Base-by-base conservation (phyloP, 2,113 vertebrate species). In the Oceanodroma tethys region DNA sequence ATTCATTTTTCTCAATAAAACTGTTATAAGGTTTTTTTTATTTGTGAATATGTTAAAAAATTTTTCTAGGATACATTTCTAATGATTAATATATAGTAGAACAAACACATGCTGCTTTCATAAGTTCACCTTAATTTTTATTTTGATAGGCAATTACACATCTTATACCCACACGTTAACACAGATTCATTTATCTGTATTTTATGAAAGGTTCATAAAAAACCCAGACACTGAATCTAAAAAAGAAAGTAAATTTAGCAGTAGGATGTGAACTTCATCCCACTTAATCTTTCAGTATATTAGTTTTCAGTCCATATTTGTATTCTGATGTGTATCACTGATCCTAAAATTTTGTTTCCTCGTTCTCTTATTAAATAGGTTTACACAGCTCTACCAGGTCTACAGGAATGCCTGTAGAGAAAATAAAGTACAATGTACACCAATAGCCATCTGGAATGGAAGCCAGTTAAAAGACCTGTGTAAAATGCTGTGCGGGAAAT, bases 231-330 rank as follows among this genome's bases (percentile, higher is more conserved):
- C 6, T 32, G 42, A 42, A 81, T 50, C 55, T 81, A 62, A 22
- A 94, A 76, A 95, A 75, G 13, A 81, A 87, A 84, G n/a, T 81
- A 91, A 91, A 96, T 88, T 90, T 88, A 90, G 55, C 84, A 20
- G 55, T 53, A 81, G 27, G 18, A 85, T 58, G 16, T 95, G 74
- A 96, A 85, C 95, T 82, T 96, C 3, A 13, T 74, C 70, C 15
- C 68, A 38, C 30, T 88, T 63, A 25, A 38, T 45, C 92, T 96
- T 98, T 93, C 30, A 88, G n/a, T 70, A 30, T 59, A 95, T 81
- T 93, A 80, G 29, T 94, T 95, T 97, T 96, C 85, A 81, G 26
- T 88, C 78, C 81, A 95, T 95, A 95, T 93, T 96, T 97, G 65
- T 90, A 88, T 93, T 97, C 55, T 88, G 55, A 86, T 81, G 45